These are phyloP conservation scores for Entomobrya multifasciata DNA, from an alignment of 2,888 invertebrate species.

Conservation along the genomic window DNA sequence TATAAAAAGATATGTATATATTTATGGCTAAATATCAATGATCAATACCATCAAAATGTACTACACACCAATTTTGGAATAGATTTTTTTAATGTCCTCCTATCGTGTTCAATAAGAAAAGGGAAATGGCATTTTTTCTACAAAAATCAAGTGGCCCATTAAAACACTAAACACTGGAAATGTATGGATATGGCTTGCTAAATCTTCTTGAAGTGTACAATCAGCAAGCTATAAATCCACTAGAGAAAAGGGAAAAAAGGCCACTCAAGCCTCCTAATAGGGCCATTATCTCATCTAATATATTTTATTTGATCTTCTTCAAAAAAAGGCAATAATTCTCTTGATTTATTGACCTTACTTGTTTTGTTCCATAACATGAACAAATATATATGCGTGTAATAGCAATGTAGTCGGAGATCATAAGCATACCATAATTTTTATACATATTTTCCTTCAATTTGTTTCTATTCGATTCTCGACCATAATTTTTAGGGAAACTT, in stretches of 20 bases:
- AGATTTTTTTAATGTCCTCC: conserved; percentile 1
- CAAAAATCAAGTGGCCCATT: conserved; percentile 53
- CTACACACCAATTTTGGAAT: conserved; percentile 37
- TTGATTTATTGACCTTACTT: conserved; percentile 64
- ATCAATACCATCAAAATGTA: too few relatives aligned
- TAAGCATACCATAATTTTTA: not conserved
- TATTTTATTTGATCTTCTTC: conserved; percentile 62
- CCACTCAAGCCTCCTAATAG: conserved; percentile 68
- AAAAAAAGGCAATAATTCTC: conserved; percentile 51
- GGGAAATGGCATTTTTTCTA: conserved; percentile 42
- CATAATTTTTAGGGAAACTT: too few relatives aligned
- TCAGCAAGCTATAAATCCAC: conserved; percentile 60
- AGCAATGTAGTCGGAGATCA: not conserved
- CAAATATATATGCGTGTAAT: not conserved
- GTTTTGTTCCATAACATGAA: not conserved
- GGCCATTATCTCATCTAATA: conserved; percentile 69
- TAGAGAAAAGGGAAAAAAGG: conserved; percentile 16
- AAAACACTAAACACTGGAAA: conserved; percentile 54
- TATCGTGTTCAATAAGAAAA: too few relatives aligned
- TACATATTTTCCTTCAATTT: too few relatives aligned
- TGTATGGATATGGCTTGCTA: conserved; percentile 51
- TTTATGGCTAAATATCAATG: too few relatives aligned
- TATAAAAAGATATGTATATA: too few relatives aligned
- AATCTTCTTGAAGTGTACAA: conserved; percentile 54
- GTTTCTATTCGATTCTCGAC: too few relatives aligned